A percentile compares a stretch with the other conserved stretches of the same genome.
Conservation (phyloP, 2,113 vertebrate species). For the Crotalus helleri region DNA sequence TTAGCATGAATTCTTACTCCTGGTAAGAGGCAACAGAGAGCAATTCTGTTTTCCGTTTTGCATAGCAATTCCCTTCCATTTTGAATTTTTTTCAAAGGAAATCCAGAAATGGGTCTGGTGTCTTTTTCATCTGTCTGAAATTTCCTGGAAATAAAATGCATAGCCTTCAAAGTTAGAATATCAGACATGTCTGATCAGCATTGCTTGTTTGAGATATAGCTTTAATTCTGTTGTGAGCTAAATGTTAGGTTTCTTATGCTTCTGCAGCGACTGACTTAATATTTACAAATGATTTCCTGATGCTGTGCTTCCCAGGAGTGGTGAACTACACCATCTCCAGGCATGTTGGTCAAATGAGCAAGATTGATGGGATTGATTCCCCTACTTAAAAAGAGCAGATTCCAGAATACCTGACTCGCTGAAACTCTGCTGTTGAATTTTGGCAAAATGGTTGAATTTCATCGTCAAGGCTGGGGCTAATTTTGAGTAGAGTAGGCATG, state of each 20-base stretch:
- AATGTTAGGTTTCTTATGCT: not conserved
- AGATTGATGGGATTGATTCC: not conserved
- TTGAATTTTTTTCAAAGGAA: not conserved
- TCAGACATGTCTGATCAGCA: not conserved
- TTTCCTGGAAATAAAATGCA: not conserved
- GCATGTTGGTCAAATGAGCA: not conserved
- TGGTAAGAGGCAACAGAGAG: not conserved
- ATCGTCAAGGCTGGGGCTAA: not conserved
- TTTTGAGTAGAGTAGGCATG: not conserved
- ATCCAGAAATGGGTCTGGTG: not conserved
- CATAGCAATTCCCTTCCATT: not conserved
- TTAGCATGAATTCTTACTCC: not conserved
- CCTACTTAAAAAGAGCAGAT: not conserved
- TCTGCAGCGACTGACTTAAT: not conserved
- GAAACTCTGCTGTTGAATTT: not conserved
- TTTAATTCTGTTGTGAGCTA: not conserved
- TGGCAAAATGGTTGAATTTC: not conserved
- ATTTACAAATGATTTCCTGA: not conserved
- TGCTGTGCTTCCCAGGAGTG: not conserved
- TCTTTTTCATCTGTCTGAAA: not conserved
- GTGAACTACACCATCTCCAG: not conserved
- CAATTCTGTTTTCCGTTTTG: not conserved
- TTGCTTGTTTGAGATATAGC: not conserved
- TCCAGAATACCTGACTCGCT: not conserved
- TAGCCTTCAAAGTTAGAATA: not conserved